These are phyloP conservation scores for Accipiter cooperii DNA, from an alignment of 2,113 vertebrate species.

Conservation along the genomic window DNA sequence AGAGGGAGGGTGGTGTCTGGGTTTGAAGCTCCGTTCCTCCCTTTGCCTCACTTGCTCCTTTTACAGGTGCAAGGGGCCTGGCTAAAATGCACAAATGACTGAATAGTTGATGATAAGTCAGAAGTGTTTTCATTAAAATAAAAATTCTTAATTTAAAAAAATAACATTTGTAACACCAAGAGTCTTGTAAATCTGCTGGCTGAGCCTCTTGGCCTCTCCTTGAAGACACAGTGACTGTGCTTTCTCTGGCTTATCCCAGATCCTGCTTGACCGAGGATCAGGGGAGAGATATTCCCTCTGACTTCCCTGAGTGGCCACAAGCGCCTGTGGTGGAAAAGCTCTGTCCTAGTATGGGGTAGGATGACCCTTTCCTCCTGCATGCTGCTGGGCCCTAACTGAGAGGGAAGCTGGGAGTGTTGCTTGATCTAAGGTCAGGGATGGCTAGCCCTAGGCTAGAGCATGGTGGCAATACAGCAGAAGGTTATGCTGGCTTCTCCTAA, in stretches of 20 bases:
- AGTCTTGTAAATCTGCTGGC: background rate
- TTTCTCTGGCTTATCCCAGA: background rate
- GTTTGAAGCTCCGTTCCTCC: background rate
- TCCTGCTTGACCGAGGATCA: background rate
- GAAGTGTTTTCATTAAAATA: background rate
- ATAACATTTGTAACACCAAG: background rate
- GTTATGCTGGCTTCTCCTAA: background rate
- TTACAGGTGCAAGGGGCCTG: background rate
- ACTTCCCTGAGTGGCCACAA: background rate
- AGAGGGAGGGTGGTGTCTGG: rapidly evolving
- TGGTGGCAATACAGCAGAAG: background rate
- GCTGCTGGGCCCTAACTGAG: background rate
- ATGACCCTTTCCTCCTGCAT: background rate
- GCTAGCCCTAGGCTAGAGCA: background rate
- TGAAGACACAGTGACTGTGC: background rate
- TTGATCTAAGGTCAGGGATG: background rate
- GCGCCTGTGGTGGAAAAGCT: background rate
- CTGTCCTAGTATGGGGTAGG: background rate
- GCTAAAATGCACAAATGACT: background rate
- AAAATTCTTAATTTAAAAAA: background rate
- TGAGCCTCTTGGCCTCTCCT: background rate
- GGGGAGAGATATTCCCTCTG: background rate
- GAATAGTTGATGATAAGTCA: background rate
- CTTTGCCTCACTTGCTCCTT: background rate
- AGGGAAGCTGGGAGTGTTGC: background rate